Base-by-base conservation (phyloP, 2,888 invertebrate species). In the Dicyrtomina minuta region DNA sequence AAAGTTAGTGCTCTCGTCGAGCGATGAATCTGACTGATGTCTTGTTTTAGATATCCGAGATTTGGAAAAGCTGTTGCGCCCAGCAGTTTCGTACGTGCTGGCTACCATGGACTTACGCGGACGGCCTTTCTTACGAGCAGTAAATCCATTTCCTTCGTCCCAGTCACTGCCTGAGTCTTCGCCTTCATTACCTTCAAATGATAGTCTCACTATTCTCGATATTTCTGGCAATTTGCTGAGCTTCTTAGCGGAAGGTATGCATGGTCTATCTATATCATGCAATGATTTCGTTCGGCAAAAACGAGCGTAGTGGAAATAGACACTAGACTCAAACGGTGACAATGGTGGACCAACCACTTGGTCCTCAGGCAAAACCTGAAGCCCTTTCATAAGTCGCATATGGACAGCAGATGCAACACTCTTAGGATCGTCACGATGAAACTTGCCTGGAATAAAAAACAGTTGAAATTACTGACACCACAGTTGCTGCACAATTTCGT, bases 321-420 rank as follows among this genome's bases (percentile, higher is more conserved):
- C 68, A 20, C 74, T 75, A 1, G 49, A n/a, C 56, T 77, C 74
- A 46, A 72, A 74, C 55, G 70, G 65, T 44, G 41, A 74, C 4
- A 65, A 43, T 12, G 73, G 8, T 15, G 68, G 58, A 27, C 41
- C 41, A 2, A 1, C 17, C 22, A 77, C 27, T 26, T 55, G 39
- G 10, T 60, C 49, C 20, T 73, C 70, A 0, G 62, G 56, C 13
- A 64, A 71, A 27, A 77, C 53, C 41, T 72, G 65, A 10, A 77
- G 22, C 4, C 71, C 69, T 20, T 71, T 69, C 60, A 77, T 74
- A 46, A 75, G 77, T 20, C 72, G 70, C 60, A 77, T 74, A 46
- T 77, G 77, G 22, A 77, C 27, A 0, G 76, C 77, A n/a, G 75
- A 75, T 6, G 77, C 77, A n/a, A 77, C 74, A 61, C 77, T 77